Evolutionary conservation across 2,888 invertebrate genomes (phyloP), one percentile per base, ranked within the genome.

Genomic region (Nomada flava): DNA sequence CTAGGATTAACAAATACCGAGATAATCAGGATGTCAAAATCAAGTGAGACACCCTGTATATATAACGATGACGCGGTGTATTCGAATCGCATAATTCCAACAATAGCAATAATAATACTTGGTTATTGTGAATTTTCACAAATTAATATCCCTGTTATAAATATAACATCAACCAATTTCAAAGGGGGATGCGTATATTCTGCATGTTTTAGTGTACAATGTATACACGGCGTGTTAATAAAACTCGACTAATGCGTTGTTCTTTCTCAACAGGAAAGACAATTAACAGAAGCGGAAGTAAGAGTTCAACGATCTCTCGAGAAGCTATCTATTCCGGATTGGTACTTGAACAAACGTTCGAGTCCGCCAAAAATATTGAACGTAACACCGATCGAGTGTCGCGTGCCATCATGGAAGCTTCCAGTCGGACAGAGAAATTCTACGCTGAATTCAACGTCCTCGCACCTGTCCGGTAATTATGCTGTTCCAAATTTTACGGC

Each of bases 261-360:
- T 36, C 15, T 59, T 36, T 18, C 50, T 60, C 18, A 68, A 20
- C 68, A 88, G 83, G 81, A 84, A 11, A 75, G 89, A 65, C 70
- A 82, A 36, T 71, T 89, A 4, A 87, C 89, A 2, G 92, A 91
- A n/a, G 84, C 89, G 0, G 91, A 92, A 81, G 15, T 89, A 26
- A 89, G 86, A 62, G 90, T 91, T 0, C 80, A 88, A 20, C 82
- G 77, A 47, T 90, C 89, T n/a, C 65, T 89, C 9, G 69, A 90
- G 69, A 88, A 83, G 23, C 79, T 92, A 0, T 81, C 89, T 2
- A 87, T 91, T 18, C 91, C 92, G 0, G 90, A 90, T 9, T 92
- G 92, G 91, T 90, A 90, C 52, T 53, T 89, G 26, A 89, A 90
- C 55, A 90, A 88, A 59, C 86, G 81, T 10, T 86, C 89, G 9